Conservation (phyloP, 2,113 vertebrate species). For the Danionella cerebrum region DNA sequence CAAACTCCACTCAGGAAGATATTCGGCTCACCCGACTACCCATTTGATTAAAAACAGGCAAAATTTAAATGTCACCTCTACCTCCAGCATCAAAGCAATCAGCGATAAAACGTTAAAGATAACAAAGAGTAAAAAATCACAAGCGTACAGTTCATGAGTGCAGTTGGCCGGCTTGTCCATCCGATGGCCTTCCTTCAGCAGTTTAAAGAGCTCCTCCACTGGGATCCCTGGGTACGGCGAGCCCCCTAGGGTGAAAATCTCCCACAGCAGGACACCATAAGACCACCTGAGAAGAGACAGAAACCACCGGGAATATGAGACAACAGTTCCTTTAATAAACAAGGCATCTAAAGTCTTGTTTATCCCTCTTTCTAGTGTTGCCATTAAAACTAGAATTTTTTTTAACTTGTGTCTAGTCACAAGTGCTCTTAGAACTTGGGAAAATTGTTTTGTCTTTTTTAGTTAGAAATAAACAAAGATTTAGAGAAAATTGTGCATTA, state of each 20-base stretch:
- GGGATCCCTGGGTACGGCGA: constrained; percentile 95
- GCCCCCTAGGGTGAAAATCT: constrained; percentile 96
- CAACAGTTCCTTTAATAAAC: background rate
- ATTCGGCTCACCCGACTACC: too few relatives aligned
- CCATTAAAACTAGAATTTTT: too few relatives aligned
- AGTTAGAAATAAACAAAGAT: too few relatives aligned
- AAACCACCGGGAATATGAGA: background rate
- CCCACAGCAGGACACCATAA: constrained; percentile 94
- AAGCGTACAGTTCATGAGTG: constrained; percentile 88
- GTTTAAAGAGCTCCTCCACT: constrained; percentile 95
- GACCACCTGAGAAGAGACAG: constrained; percentile 80
- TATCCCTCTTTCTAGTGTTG: background rate
- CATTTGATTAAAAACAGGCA: too few relatives aligned
- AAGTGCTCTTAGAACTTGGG: too few relatives aligned
- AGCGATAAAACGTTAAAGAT: too few relatives aligned
- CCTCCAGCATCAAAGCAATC: too few relatives aligned
- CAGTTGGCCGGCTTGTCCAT: constrained; percentile 98
- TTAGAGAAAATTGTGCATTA: too few relatives aligned
- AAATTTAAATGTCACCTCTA: too few relatives aligned
- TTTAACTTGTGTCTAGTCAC: too few relatives aligned
- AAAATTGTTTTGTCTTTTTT: too few relatives aligned
- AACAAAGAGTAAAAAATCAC: background rate
- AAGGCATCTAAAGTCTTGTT: background rate
- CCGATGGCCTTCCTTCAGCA: constrained; percentile 94
- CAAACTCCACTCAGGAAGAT: too few relatives aligned